Percentiles rank a stretch among this genome's conserved stretches.
phyloP scores from a whole-genome alignment of 1,140 invertebrate genomes.

The Listronotus bonariensis region DNA sequence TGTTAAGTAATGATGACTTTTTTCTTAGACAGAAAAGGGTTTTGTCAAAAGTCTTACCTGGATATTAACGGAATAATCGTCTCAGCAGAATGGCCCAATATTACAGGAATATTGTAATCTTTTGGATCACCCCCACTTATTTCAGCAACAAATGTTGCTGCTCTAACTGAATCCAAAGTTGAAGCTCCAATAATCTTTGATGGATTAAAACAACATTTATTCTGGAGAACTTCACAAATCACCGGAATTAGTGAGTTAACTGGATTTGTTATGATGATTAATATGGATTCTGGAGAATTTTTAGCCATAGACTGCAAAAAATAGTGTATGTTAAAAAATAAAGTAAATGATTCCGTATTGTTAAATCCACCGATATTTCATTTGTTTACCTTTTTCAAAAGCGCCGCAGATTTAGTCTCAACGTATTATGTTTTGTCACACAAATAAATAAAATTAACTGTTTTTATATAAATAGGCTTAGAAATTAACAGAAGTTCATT shows the following conservation, averaged over 20 bases:
- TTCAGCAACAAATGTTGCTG: constrained; percentile 70
- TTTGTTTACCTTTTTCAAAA: too few species aligned
- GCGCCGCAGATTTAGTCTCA: too few species aligned
- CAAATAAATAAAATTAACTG: too few species aligned
- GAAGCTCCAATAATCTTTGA: constrained; percentile 78
- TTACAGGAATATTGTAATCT: constrained; percentile 73
- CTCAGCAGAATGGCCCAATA: constrained; percentile 78
- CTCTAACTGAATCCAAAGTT: constrained; percentile 74
- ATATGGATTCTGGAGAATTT: constrained; percentile 63
- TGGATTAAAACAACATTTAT: constrained; percentile 66
- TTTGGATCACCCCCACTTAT: constrained; percentile 63
- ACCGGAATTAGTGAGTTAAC: constrained; percentile 64
- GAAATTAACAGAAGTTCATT: too few species aligned
- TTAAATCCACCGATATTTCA: too few species aligned
- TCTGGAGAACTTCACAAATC: constrained; percentile 61
- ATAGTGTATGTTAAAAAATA: too few species aligned
- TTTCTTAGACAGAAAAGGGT: too few species aligned
- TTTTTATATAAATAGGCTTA: too few species aligned
- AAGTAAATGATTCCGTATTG: too few species aligned
- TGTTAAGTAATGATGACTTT: too few species aligned
- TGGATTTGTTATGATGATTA: constrained; percentile 62
- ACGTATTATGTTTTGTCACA: too few species aligned
- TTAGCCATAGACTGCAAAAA: constrained; percentile 55
- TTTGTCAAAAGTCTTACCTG: constrained; percentile 53
- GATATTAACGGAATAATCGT: constrained; percentile 86